Evolutionary conservation across 2,888 invertebrate species (phyloP).

Genomic region (Leucoma salicis): DNA sequence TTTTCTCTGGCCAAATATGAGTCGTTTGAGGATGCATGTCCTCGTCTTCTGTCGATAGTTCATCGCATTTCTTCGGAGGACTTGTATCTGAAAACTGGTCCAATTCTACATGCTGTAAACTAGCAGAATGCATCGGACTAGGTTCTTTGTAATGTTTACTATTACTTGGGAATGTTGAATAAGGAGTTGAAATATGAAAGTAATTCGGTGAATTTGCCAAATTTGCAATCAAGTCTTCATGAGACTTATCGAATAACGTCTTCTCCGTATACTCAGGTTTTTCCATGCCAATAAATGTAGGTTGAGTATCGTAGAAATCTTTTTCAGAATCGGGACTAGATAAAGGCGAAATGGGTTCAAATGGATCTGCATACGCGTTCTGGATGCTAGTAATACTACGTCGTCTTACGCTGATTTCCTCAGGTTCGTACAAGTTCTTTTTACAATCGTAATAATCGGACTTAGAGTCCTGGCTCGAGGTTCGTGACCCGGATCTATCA

Average conservation of each 20-base stretch:
- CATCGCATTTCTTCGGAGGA: constrained; percentile 65
- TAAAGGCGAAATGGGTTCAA: constrained; percentile 79
- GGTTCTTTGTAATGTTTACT: constrained; percentile 76
- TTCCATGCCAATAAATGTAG: constrained; percentile 70
- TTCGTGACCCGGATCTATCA: constrained; percentile 82
- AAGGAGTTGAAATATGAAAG: constrained; percentile 83
- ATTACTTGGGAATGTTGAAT: constrained; percentile 84
- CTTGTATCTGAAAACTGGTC: constrained; percentile 74
- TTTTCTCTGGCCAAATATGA: constrained; percentile 82
- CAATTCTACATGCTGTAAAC: constrained; percentile 86
- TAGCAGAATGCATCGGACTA: constrained; percentile 85
- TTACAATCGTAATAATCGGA: constrained; percentile 87
- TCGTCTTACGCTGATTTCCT: constrained; percentile 54
- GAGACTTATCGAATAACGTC: constrained; percentile 78
- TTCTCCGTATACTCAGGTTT: constrained; percentile 78
- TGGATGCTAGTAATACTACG: constrained; percentile 64
- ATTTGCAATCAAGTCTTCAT: constrained; percentile 83
- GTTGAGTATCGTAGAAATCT: constrained; percentile 82
- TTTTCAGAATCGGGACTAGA: constrained; percentile 87
- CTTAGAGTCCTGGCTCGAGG: constrained; percentile 88
- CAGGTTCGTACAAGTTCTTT: constrained; percentile 70
- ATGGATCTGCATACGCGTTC: constrained; percentile 67
- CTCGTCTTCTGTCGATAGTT: constrained; percentile 78
- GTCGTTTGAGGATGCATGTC: constrained; percentile 74
- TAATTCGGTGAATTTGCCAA: constrained; percentile 67